phyloP scores from a whole-genome alignment of 1,140 invertebrate genomes.

The Temnothorax curvispinosus region DNA sequence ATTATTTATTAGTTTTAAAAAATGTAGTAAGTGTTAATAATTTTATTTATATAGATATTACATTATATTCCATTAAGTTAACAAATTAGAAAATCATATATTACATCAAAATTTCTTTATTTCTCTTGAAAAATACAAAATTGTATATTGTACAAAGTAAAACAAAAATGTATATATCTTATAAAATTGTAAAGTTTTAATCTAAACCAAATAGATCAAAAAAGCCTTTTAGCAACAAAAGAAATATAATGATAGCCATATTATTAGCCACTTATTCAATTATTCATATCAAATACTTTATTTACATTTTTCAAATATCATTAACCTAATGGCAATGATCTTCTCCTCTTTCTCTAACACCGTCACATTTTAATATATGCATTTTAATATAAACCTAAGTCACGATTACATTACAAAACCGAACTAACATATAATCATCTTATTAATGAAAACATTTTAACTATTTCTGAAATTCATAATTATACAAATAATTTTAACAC shows the following conservation, averaged over 20 bases:
- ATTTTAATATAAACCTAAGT: neutral
- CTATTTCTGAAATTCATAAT: neutral
- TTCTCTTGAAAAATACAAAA: neutral
- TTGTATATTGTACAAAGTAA: no score
- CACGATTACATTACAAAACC: neutral
- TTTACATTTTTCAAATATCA: neutral
- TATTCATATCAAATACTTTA: neutral
- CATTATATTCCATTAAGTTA: neutral
- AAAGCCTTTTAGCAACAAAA: neutral
- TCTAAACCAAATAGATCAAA: neutral
- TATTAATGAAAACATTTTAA: neutral
- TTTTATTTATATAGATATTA: neutral
- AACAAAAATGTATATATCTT: neutral
- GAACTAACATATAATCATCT: neutral
- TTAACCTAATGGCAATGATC: neutral
- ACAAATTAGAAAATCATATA: neutral
- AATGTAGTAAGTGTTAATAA: neutral
- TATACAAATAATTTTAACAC: neutral
- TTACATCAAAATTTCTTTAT: neutral
- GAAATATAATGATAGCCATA: neutral
- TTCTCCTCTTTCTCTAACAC: neutral
- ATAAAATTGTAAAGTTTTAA: neutral
- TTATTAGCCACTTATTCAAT: neutral
- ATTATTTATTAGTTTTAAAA: constrained; percentile 6
- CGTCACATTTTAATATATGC: neutral